phyloP scores from a whole-genome alignment of 2,797 vertebrate genomes.

The Erithacus rubecula region DNA sequence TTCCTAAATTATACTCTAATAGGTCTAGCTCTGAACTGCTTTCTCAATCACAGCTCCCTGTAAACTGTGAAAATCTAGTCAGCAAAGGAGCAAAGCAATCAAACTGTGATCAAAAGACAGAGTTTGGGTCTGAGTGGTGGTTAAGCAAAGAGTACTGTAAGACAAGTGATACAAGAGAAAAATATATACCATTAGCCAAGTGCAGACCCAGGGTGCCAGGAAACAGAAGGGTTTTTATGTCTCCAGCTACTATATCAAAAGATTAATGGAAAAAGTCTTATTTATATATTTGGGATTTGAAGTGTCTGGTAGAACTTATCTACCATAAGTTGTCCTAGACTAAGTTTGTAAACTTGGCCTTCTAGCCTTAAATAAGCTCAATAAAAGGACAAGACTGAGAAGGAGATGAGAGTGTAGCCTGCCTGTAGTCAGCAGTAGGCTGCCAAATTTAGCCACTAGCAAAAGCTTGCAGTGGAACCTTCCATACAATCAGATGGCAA shows the following conservation, averaged over 20 bases:
- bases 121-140: neutral
- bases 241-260: neutral
- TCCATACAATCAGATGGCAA: neutral
- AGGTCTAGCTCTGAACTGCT: neutral
- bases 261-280: neutral
- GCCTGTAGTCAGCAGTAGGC: neutral
- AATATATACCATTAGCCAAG: neutral
- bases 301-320: neutral
- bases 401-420: neutral
- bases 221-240: neutral
- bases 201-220: neutral
- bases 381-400: neutral
- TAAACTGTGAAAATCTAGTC: neutral
- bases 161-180: neutral
- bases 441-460: neutral
- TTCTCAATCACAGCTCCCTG: neutral
- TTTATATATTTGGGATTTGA: neutral
- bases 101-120: neutral
- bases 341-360: neutral
- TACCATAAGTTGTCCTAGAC: neutral
- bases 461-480: neutral
- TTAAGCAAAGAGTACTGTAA: neutral
- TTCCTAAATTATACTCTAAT: neutral
- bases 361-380: neutral
- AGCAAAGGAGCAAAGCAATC: slow-evolving; percentile 12